Percentiles rank a stretch among this genome's conserved stretches.
phyloP scores from a whole-genome alignment of 2,888 invertebrate species.

The Euzetes globulus region DNA sequence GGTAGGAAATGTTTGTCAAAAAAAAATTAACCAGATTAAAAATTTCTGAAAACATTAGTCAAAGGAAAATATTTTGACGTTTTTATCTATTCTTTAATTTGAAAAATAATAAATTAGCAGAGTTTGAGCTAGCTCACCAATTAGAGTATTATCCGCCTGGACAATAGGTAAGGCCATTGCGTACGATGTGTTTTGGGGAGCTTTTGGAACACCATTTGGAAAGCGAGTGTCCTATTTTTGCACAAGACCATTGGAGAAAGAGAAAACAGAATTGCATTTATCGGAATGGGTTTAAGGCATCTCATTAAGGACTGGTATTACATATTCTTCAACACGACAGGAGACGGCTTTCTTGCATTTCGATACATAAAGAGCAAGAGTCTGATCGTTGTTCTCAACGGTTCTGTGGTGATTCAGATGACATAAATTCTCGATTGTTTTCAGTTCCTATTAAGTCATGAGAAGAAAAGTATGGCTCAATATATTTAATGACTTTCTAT shows the following conservation, averaged over 20 bases:
- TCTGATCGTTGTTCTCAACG: conserved; percentile 44
- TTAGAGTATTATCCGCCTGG: conserved; percentile 57
- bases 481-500: too few relatives aligned
- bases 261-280: conserved; percentile 4
- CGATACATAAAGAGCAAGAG: conserved; percentile 33
- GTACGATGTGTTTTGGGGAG: conserved; percentile 44
- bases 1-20: too few relatives aligned
- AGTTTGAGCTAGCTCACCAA: conserved; percentile 45
- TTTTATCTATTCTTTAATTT: too few relatives aligned
- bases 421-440: conserved; percentile 24
- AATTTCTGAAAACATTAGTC: too few relatives aligned
- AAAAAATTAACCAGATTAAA: too few relatives aligned
- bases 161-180: conserved; percentile 56
- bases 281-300: conserved; percentile 4
- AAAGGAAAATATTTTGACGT: too few relatives aligned
- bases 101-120: too few relatives aligned
- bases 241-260: not conserved
- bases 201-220: conserved; percentile 49
- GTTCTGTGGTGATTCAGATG: conserved; percentile 44
- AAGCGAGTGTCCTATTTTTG: conserved; percentile 51
- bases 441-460: conserved; percentile 35
- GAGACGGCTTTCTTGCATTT: not conserved
- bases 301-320: not conserved
- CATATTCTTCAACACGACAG: conserved; percentile 10
- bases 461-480: not conserved